Evolutionary conservation across 2,797 vertebrate genomes (phyloP), one percentile per base, ranked within the genome.

Genomic region (Poecilia picta): DNA sequence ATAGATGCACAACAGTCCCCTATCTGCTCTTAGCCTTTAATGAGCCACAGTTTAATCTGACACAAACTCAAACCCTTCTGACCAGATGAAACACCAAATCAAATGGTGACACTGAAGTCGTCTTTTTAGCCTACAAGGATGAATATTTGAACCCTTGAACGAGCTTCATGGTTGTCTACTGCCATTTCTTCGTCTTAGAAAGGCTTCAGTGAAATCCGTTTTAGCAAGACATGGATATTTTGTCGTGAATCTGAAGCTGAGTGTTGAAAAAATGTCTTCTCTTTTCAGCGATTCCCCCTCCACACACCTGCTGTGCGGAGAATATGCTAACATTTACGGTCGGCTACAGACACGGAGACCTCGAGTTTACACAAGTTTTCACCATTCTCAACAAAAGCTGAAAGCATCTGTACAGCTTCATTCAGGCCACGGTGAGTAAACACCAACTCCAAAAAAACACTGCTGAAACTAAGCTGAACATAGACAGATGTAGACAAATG

Each of bases 191-290:
- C 57, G 75, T 83, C 85, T 80, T 66, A 28, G 8, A 46, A 85
- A 72, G 78, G 53, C 36, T 74, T 81, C 83, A 76, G 71, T 77
- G 73, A 82, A 71, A 31, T 72, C 79, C 85, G 85, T 74, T 81
- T 82, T 72, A 88, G 83, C 80, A 82, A 86, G 57, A 87, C 55
- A 77, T 46, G 15, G 64, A 76, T 73, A 57, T 77, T 76, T 87
- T 82, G 74, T 59, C 11, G 20, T 72, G 62, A 84, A 77, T 74
- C 55, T 74, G 70, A 77, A 72, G 78, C 13, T 46, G 75, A 81
- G 46, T 41, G 39, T 43, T 74, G 72, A 64, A 71, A 71, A 77
- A 78, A 81, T 12, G 39, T 13, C 78, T 71, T 10, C 72, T 80
- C 79, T 73, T n/a, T 57, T 12, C 72, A 73, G 59, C 10, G 2